Evolutionary conservation across 2,797 vertebrate genomes (phyloP), one percentile per base, ranked within the genome.

Genomic region (Lagodon rhomboides): DNA sequence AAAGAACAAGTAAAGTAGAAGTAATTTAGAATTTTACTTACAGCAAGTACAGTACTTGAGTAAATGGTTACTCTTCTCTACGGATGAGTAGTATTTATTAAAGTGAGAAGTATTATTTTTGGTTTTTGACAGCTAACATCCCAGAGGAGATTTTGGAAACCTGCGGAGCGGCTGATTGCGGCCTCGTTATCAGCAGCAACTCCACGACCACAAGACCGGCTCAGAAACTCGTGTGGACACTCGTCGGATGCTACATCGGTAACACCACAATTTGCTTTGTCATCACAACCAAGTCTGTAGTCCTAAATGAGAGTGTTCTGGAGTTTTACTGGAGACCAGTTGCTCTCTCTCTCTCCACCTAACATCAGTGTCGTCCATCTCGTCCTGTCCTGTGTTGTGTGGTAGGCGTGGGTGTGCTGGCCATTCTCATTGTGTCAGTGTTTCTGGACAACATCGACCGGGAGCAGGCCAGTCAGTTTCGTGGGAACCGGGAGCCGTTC

Each of bases 371-470:
- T 30, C 15, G 25, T 51, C 12, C 47, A 17, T 30, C 30, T 30
- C 5, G 30, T 22, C 41, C 13, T 47, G 22, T 20, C 34, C 12
- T 65, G 3, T 82, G 74, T 68, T 77, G 34, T 79, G 67, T 68
- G 68, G 71, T 0, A 99, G 97, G 96, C 17, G 96, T 97, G 44
- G 97, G 98, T 0, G 53, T 97, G 67, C 89, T 99, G 88, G 97
- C 96, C 17, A 95, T 98, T 76, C 15, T 97, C 66, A 94, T 98
- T 23, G 59, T 97, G 18, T 82, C 90, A 0, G 3, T 95, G 3
- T 96, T 98, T 62, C 95, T 99, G 83, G 96, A 98, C 80, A 95
- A 97, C 83, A 92, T 97, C 9, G 92, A 95, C 83, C 76, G 83
- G 1, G 59, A 91, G 1, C 89, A 76, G 77, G 73, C 83, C 47